Evolutionary conservation across 2,113 vertebrate species (phyloP), one percentile per base, ranked within the genome.

Genomic region (Calypte anna): DNA sequence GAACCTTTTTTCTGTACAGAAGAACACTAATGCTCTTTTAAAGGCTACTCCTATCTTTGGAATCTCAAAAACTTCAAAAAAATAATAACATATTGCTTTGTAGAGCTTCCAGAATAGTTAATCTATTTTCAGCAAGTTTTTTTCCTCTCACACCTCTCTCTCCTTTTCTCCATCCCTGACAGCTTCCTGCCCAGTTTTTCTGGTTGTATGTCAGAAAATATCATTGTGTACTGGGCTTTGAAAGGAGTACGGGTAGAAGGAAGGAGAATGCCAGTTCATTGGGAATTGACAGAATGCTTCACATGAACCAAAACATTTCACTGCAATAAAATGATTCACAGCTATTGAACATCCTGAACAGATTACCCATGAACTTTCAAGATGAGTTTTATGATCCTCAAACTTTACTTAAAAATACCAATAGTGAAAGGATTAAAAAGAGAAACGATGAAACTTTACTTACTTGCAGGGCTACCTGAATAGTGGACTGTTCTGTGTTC

Each of bases 1-100:
- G 77, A 93, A 96, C 68, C 58, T 89, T 76, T 76, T 94, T 94
- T 55, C 73, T 86, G 25, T 55, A 50, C 19, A 58, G 62, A 86
- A 69, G 46, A 25, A 78, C 77, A 94, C 85, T 94, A 73, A 87
- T 76, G 81, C 58, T 90, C 58, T 94, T 82, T 93, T 86, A 84
- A 95, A 78, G 70, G 83, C 88, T 94, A 59, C 23, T 81, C 44
- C 36, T 36, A 54, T 82, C 82, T 92, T 75, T 43, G 50, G 36
- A 36, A 86, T 18, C 40, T 48, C 62, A 84, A 54, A 85, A 91
- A 59, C 46, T 74, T 77, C 22, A 61, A 38, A 78, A 86, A 25
- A 53, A 54, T 61, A 81, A 16, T 81, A 78, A 89, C 76, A 18
- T 4, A 88, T n/a, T 53, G 15, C 19, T 88, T 69, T 82, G 50